Base-by-base conservation (phyloP, 2,113 vertebrate genomes). In the Centrocercus urophasianus region DNA sequence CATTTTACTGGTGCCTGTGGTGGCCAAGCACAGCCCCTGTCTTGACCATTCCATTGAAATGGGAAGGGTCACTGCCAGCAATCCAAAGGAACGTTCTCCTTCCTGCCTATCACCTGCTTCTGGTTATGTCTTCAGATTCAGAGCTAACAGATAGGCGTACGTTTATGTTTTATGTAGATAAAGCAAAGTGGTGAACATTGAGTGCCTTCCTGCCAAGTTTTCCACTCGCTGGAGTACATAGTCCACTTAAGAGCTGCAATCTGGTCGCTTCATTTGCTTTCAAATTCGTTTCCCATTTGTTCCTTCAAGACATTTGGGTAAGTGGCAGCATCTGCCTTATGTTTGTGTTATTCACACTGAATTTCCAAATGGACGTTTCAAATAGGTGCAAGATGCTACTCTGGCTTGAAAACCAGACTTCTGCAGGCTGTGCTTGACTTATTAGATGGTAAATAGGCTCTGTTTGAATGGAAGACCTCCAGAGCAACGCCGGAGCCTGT, bases 321-420 rank as follows among this genome's bases (percentile, higher is more conserved):
- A 97, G 96, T 95, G 89, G 96, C 95, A 95, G 95, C 94, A 96
- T 95, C 96, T 97, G 96, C 50, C 95, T 95, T 82, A 85, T 88
- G 91, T 96, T 97, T 97, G 93, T 95, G 91, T 93, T 96, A 95
- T 97, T 96, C 94, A 95, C 94, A 48, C 95, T 96, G 96, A 94
- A 95, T 97, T 97, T 97, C 94, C 92, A 95, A 95, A 96, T 63
- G 96, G 95, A 95, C 95, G 7, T 93, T 94, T 95, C 94, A 28
- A 95, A 94, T 91, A 89, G 94, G 85, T 65, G 95, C 95, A 97
- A 93, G 91, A 96, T 97, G 95, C 93, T 93, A 34, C 94, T 91
- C 95, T 95, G 95, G 94, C 96, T 96, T 52, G 83, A 79, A 93
- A 96, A 95, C 59, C 90, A 94, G 93, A 70, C 88, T 91, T 86